A percentile compares a stretch with the other conserved stretches of the same genome.
Conservation (phyloP, 2,797 vertebrate species). For the Enteromius fasciolatus region DNA sequence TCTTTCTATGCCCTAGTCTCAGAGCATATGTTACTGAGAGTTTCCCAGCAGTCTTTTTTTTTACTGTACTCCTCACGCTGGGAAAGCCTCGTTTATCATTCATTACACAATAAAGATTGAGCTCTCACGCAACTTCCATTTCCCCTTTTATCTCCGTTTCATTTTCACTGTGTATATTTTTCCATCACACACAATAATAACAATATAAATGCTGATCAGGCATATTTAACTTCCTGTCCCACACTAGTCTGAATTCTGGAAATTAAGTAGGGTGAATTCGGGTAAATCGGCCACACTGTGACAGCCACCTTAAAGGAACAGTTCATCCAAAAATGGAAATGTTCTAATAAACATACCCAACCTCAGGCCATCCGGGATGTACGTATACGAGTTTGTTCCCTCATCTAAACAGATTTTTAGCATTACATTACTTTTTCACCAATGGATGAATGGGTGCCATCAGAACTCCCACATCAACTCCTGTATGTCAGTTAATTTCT, state of each 20-base stretch:
- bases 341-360: neutral
- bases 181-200: neutral
- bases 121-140: neutral
- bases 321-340: neutral
- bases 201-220: slow-evolving; percentile 7
- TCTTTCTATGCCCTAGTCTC: neutral
- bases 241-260: neutral
- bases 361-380: neutral
- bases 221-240: slow-evolving; percentile 2
- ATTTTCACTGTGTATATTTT: slow-evolving; percentile 4
- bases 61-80: slow-evolving; percentile 4
- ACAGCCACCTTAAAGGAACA: neutral
- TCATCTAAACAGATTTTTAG: neutral
- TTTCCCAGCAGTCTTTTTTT: slow-evolving; percentile 23
- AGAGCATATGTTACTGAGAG: neutral
- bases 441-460: neutral
- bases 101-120: neutral
- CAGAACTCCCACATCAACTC: neutral
- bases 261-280: neutral
- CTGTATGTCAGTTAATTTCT: neutral
- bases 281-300: neutral
- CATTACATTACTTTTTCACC: neutral
- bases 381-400: neutral
- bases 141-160: neutral
- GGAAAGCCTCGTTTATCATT: slow-evolving; percentile 14